Percentiles rank a stretch among this genome's conserved stretches.
These are phyloP conservation scores for Tachysurus vachellii DNA, from an alignment of 2,113 vertebrate species.

Conservation along the genomic window DNA sequence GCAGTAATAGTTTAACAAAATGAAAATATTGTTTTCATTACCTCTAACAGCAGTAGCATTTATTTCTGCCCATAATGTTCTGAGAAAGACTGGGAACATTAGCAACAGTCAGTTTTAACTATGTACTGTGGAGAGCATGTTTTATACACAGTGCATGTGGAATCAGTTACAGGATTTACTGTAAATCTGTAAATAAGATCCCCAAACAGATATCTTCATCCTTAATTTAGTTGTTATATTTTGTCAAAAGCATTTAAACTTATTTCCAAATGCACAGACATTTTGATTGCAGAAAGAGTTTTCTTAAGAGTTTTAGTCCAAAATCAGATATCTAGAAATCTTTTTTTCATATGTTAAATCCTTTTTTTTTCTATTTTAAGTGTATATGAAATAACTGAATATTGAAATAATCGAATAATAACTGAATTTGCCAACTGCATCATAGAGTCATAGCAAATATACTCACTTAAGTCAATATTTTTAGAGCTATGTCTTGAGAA, in stretches of 20 bases:
- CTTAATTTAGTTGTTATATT: not conserved
- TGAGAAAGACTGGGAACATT: not conserved
- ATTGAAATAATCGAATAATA: conserved; percentile 65
- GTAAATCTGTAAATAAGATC: conserved; percentile 2
- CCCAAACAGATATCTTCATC: not conserved
- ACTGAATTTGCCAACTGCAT: not conserved
- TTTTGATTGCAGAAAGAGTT: conserved; percentile 62
- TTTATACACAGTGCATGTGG: conserved; percentile 25
- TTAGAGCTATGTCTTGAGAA: conserved; percentile 49
- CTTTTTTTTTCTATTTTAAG: conserved; percentile 52
- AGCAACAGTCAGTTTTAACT: not conserved
- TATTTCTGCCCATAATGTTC: not conserved
- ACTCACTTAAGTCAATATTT: conserved; percentile 37
- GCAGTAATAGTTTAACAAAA: not conserved
- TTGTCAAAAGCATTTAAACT: not conserved
- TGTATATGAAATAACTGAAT: conserved; percentile 65
- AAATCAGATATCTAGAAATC: not conserved
- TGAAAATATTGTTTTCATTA: not conserved
- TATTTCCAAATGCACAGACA: not conserved
- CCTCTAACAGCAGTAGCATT: not conserved
- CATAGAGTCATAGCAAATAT: not conserved
- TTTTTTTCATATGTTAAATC: not conserved
- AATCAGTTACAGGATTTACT: not conserved
- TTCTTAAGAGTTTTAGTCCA: conserved; percentile 42
- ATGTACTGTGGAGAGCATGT: conserved; percentile 7